Evolutionary conservation across 92 coral and sea anemone species (phyloP), one percentile per base, ranked within the genome.

Genomic region (Chrysogorgia sp.): DNA sequence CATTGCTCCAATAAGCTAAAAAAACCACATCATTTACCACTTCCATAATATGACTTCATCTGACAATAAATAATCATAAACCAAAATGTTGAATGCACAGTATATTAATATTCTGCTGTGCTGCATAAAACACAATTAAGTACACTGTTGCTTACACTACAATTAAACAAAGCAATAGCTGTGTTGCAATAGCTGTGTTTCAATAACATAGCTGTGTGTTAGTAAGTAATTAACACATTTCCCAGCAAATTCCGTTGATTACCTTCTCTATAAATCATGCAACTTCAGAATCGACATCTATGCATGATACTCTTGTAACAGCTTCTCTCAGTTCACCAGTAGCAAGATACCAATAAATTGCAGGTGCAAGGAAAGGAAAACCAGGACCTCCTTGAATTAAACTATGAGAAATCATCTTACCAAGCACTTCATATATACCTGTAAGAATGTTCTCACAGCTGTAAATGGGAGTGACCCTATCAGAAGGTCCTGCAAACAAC

Each of bases 371-470:
- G 40, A 37, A 80, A 45, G 78, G 78, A 41, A 67, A 80, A 10
- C 84, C 78, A 32, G 84, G 84, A 8, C 85, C 85, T 34, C 58
- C 59, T 55, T 67, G 79, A 7, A 70, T 26, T 56, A 81, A n/a
- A 30, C 85, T 80, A 22, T 80, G 79, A 12, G 43, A 63, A 17
- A 80, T 75, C 84, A 80, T 80, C 33, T 57, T 71, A 25, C 70
- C 84, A 40, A 68, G 65, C 9, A 37, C 28, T 37, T 80, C 84
- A 40, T 68, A 69, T 23, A 81, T 66, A 17, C 66, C 75, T 22
- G 79, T 81, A n/a, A 81, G 49, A 57, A 81, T 75, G 53, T 70
- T 67, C 62, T 70, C 72, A 59, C 79, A 68, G 76, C 85, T 70
- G 61, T 81, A 81, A 9, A 70, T 56, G 19, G 84, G 78, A 3